Percentiles rank a stretch among this genome's conserved stretches.
Evolutionary conservation across 2,797 vertebrate genomes (phyloP).

Genomic region (Microtus californicus): DNA sequence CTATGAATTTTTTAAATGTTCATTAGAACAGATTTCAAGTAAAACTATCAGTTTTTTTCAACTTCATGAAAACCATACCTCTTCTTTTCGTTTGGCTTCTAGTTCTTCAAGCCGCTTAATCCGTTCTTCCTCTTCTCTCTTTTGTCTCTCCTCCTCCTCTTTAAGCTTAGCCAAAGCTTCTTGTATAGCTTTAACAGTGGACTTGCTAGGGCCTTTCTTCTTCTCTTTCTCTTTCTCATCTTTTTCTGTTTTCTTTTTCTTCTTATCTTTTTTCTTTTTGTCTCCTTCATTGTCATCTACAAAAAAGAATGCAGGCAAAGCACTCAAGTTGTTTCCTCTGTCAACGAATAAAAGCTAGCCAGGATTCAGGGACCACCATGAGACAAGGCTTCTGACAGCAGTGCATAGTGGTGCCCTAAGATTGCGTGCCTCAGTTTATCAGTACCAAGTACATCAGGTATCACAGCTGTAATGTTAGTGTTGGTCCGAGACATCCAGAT

Average conservation of each 20-base stretch:
- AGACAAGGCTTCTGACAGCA: background rate
- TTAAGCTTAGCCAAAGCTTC: slow-evolving; percentile 97
- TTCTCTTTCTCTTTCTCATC: slow-evolving; percentile 94
- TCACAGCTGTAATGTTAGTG: background rate
- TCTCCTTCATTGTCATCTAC: slow-evolving; percentile 94
- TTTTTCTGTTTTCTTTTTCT: slow-evolving; percentile 95
- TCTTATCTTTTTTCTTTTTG: slow-evolving; percentile 98
- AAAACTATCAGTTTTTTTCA: background rate
- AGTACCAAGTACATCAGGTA: background rate
- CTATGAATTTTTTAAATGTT: slow-evolving; percentile 15
- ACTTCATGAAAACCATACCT: slow-evolving; percentile 88
- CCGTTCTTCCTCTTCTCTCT: slow-evolving; percentile 94
- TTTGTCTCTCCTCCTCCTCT: slow-evolving; percentile 92
- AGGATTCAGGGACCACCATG: background rate
- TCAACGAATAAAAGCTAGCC: background rate
- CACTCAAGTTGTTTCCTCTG: background rate
- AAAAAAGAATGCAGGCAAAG: slow-evolving; percentile 67
- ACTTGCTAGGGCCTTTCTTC: slow-evolving; percentile 98
- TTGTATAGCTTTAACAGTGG: slow-evolving; percentile 98
- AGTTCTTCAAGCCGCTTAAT: slow-evolving; percentile 92
- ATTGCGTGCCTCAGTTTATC: background rate
- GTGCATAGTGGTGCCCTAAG: background rate
- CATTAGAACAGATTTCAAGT: slow-evolving; percentile 1
- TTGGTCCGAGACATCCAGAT: background rate
- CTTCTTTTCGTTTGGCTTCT: slow-evolving; percentile 94